These are phyloP conservation scores for Maniola hyperantus DNA, from an alignment of 2,888 invertebrate genomes.

Conservation along the genomic window DNA sequence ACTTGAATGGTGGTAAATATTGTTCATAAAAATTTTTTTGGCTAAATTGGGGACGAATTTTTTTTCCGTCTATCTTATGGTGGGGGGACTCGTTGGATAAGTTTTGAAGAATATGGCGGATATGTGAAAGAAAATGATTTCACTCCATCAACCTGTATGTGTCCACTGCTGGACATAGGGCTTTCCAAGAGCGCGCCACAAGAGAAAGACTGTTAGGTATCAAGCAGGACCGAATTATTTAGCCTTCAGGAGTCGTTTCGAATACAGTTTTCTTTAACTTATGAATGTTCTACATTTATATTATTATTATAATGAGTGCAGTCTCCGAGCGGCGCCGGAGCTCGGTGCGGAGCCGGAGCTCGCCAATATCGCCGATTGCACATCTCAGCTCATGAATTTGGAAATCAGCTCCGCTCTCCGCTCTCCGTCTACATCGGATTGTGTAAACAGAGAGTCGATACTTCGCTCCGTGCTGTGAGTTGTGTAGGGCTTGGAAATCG, in stretches of 20 bases:
- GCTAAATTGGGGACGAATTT: too few species aligned
- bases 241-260: not conserved
- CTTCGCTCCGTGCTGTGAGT: not conserved
- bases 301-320: constrained; percentile 24
- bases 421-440: constrained; percentile 1
- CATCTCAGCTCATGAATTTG: constrained; percentile 56
- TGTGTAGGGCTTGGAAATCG: too few species aligned
- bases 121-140: too few species aligned
- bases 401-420: constrained; percentile 41
- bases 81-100: too few species aligned
- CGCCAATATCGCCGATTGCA: constrained; percentile 49
- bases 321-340: not conserved
- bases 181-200: too few species aligned
- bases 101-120: too few species aligned
- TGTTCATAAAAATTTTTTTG: too few species aligned
- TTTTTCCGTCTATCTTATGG: too few species aligned
- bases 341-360: constrained; percentile 26
- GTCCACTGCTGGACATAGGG: too few species aligned
- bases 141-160: too few species aligned
- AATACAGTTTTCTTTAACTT: not conserved
- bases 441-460: constrained; percentile 1
- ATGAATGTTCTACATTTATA: constrained; percentile 7
- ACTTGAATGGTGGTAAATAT: too few species aligned
- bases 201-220: too few species aligned
- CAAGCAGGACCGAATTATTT: not conserved